Evolutionary conservation across 2,888 invertebrate genomes (phyloP).

Genomic region (Ctena decussata): DNA sequence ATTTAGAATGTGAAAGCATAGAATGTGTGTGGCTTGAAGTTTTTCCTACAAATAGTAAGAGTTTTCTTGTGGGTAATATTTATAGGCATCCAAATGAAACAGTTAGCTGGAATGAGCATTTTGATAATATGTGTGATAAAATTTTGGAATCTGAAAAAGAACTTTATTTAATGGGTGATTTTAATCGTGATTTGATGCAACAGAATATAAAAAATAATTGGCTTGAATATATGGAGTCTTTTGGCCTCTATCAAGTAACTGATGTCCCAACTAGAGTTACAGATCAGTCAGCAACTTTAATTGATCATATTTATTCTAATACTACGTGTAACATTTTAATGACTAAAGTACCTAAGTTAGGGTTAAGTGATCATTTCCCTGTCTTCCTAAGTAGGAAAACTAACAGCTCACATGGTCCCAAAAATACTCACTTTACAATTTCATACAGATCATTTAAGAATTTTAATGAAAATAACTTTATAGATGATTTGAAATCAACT

Average conservation of each 20-base stretch:
- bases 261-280: neutral
- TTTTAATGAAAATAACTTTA: too few relatives aligned
- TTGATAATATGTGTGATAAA: neutral
- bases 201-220: neutral
- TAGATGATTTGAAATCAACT: too few relatives aligned
- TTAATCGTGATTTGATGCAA: neutral
- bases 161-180: neutral
- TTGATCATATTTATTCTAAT: neutral
- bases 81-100: neutral
- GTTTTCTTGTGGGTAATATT: neutral
- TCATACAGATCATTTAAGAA: neutral
- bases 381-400: neutral
- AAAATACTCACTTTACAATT: neutral
- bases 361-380: neutral
- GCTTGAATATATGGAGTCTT: neutral
- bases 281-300: neutral
- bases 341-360: neutral
- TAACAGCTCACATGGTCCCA: neutral
- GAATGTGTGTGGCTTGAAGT: too few relatives aligned
- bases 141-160: conserved; percentile 1
- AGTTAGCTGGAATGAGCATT: neutral
- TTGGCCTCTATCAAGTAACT: neutral
- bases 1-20: too few relatives aligned
- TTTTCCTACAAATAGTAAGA: neutral
- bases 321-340: neutral